These are phyloP conservation scores for Staurois parvus DNA, from an alignment of 2,797 vertebrate genomes.

Conservation along the genomic window DNA sequence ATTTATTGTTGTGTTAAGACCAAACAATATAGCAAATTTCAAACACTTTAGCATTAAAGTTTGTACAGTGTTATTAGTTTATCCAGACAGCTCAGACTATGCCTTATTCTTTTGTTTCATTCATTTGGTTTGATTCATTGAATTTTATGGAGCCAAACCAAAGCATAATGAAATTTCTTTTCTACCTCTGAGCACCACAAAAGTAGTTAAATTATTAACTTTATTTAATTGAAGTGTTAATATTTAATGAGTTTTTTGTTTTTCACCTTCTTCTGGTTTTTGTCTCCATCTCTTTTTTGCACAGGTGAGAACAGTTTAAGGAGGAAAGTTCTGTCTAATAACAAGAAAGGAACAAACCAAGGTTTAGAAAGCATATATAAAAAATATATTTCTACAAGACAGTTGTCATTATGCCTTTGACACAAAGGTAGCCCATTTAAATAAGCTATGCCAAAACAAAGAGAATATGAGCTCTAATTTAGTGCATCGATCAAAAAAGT, in stretches of 20 bases:
- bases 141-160: constrained; percentile 30
- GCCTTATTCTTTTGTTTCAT: neutral
- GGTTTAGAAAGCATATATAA: neutral
- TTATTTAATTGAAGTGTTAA: constrained; percentile 60
- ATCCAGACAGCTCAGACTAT: neutral
- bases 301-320: neutral
- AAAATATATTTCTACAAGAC: constrained; percentile 40
- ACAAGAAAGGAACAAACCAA: constrained; percentile 6
- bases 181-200: constrained; percentile 48
- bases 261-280: constrained; percentile 39
- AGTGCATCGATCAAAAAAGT: constrained; percentile 77
- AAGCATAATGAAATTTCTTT: constrained; percentile 43
- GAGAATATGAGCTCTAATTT: constrained; percentile 72
- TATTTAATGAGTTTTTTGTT: constrained; percentile 57
- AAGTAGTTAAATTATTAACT: constrained; percentile 54
- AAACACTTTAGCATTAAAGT: neutral
- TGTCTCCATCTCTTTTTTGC: neutral
- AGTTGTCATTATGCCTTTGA: constrained; percentile 66
- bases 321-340: neutral
- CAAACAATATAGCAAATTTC: too few species aligned
- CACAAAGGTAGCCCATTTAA: constrained; percentile 67
- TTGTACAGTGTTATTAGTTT: neutral
- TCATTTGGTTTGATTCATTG: constrained; percentile 40
- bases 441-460: constrained; percentile 70
- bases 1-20: too few species aligned